Evolutionary conservation across 2,888 invertebrate species (phyloP), one percentile per base, ranked within the genome.

Genomic region (Panopea generosa): DNA sequence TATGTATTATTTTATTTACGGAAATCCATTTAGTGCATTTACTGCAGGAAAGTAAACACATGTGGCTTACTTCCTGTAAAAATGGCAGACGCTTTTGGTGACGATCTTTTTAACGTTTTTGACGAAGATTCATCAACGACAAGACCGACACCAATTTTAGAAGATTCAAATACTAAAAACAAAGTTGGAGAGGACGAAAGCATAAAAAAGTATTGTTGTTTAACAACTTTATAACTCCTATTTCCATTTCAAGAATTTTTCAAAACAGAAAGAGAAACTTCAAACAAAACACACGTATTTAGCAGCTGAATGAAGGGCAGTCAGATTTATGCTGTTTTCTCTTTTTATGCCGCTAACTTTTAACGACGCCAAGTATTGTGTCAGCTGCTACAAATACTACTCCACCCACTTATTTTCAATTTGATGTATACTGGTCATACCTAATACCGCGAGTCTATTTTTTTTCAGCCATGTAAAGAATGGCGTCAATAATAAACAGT

Each of bases 41-140:
- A 26, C 62, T 59, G 55, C 57, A 7, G 56, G 38, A 59, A 38
- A n/a, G 26, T 33, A 67, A 74, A 68, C 71, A 66, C 79, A 75
- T 69, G 69, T 56, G 27, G 47, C 27, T 33, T 7, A 33, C 33
- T 33, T 33, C 33, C 33, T 33, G 33, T 33, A 59, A 55, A 45
- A 71, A 89, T 90, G 89, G 87, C 87, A 71, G 88, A 87, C 65
- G 82, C 85, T 33, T 89, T 90, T 78, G 88, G 87, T 11, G 87
- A 88, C 20, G 90, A 87, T 50, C 80, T 90, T 20, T 90, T 90
- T 68, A 88, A 88, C 67, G 90, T 90, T 50, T 90, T 90, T 83
- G 86, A 86, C 38, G 87, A 87, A 57, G 83, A 77, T 38, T 56
- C 73, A 14, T 50, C 66, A 0, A 40, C 72, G 18, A 59, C 52